These are phyloP conservation scores for Mus spretus DNA, from an alignment of 2,797 vertebrate species.

Conservation along the genomic window DNA sequence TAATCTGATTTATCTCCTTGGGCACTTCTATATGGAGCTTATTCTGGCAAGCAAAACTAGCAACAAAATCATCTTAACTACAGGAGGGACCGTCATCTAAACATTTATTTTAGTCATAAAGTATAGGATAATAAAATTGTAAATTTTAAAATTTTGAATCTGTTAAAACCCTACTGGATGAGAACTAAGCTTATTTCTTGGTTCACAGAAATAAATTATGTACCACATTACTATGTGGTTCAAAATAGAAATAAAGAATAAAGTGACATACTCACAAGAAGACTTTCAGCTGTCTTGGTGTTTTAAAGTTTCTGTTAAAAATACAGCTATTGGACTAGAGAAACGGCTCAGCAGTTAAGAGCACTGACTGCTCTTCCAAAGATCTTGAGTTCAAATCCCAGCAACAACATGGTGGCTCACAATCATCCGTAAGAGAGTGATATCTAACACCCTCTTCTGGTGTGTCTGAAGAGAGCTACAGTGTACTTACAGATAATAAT, in stretches of 20 bases:
- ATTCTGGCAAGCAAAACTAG: slow-evolving; percentile 17
- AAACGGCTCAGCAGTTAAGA: too few relatives aligned
- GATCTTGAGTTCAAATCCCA: too few relatives aligned
- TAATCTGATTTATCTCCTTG: not conserved
- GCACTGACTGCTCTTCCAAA: too few relatives aligned
- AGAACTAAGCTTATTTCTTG: slow-evolving; percentile 56
- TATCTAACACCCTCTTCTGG: too few relatives aligned
- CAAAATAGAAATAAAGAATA: slow-evolving; percentile 62
- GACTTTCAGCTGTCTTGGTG: too few relatives aligned
- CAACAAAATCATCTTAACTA: slow-evolving; percentile 4
- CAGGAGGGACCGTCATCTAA: slow-evolving; percentile 30
- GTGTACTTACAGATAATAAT: too few relatives aligned
- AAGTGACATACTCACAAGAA: slow-evolving; percentile 21
- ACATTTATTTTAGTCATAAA: slow-evolving; percentile 49
- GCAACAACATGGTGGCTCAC: too few relatives aligned
- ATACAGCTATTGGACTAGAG: too few relatives aligned
- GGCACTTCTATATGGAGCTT: slow-evolving; percentile 5
- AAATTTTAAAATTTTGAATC: slow-evolving; percentile 10
- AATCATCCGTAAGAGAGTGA: too few relatives aligned
- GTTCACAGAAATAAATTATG: slow-evolving; percentile 56
- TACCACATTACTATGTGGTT: not conserved
- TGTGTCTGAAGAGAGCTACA: too few relatives aligned
- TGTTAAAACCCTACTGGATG: slow-evolving; percentile 49
- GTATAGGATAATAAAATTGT: not conserved
- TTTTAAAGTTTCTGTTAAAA: too few relatives aligned